These are phyloP conservation scores for Uropetala carovei DNA, from an alignment of 2,888 invertebrate species.

Conservation along the genomic window DNA sequence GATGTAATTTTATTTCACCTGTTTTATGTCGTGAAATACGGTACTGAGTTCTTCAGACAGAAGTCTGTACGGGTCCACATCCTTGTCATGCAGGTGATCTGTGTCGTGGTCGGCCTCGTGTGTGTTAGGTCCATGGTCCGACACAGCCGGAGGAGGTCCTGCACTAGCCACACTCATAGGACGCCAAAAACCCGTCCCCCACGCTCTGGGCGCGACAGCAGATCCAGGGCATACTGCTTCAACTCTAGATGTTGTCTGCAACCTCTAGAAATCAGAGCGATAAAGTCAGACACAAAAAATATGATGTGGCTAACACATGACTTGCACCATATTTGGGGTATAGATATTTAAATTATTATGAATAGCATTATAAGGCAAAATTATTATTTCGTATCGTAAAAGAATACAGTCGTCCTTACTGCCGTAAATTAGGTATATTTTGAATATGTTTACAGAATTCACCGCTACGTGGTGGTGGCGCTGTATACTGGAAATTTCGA, in stretches of 20 bases:
- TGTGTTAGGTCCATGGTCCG: conserved; percentile 74
- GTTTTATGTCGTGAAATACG: conserved; percentile 90
- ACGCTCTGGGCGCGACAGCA: not conserved
- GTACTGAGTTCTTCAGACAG: conserved; percentile 91
- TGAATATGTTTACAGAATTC: too few species aligned
- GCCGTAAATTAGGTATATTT: too few species aligned
- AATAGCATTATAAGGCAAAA: too few species aligned
- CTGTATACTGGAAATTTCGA: too few species aligned
- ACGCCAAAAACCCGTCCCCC: conserved; percentile 69
- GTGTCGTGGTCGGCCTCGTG: conserved; percentile 72
- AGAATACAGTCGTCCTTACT: too few species aligned
- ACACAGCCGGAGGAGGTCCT: conserved; percentile 72
- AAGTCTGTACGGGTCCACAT: conserved; percentile 89
- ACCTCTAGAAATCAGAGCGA: conserved; percentile 34
- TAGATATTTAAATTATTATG: too few species aligned
- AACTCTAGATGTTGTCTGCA: conserved; percentile 68
- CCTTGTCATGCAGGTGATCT: conserved; percentile 56
- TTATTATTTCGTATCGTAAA: too few species aligned
- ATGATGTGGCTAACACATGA: too few species aligned
- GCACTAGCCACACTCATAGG: conserved; percentile 65
- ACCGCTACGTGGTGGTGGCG: too few species aligned
- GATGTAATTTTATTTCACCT: conserved; percentile 78
- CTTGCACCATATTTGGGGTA: too few species aligned
- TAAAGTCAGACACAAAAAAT: not conserved
- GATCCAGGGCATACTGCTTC: conserved; percentile 2